Evolutionary conservation across 2,797 vertebrate genomes (phyloP).

Genomic region (Fistularia tabacaria): DNA sequence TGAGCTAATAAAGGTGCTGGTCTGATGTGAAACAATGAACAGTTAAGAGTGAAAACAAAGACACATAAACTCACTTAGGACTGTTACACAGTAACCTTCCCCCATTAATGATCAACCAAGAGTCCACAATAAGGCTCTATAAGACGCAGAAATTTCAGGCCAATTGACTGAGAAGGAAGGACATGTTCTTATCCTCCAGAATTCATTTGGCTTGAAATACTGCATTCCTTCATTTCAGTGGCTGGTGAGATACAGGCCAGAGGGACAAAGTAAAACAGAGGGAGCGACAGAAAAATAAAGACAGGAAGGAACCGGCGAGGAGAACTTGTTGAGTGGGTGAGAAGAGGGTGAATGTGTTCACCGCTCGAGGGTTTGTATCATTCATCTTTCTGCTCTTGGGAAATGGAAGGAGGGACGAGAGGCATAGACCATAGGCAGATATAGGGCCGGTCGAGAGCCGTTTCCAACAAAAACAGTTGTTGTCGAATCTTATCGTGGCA

Average conservation of each 20-base stretch:
- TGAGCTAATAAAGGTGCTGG: constrained; percentile 2
- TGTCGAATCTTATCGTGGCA: too few species aligned
- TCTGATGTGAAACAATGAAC: constrained; percentile 1
- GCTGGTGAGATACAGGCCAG: neutral
- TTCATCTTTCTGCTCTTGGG: constrained; percentile 23
- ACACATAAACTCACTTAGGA: neutral
- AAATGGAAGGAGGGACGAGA: constrained; percentile 10
- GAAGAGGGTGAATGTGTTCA: constrained; percentile 19
- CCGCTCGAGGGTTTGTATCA: constrained; percentile 24
- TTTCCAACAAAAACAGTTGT: too few species aligned
- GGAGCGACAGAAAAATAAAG: constrained; percentile 4
- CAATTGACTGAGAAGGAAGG: too few species aligned
- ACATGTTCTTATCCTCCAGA: neutral
- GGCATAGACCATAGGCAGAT: constrained; percentile 5
- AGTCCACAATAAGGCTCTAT: neutral
- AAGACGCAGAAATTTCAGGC: neutral
- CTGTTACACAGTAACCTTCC: constrained; percentile 2
- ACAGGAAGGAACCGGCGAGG: constrained; percentile 16
- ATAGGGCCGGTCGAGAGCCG: constrained; percentile 2
- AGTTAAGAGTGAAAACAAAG: neutral
- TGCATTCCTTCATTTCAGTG: constrained; percentile 1
- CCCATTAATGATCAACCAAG: constrained; percentile 41
- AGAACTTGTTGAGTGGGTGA: constrained; percentile 20
- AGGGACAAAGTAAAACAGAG: neutral
- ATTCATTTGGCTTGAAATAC: neutral